phyloP scores from a whole-genome alignment of 1,140 invertebrate species.

The Drosophila athabasca region DNA sequence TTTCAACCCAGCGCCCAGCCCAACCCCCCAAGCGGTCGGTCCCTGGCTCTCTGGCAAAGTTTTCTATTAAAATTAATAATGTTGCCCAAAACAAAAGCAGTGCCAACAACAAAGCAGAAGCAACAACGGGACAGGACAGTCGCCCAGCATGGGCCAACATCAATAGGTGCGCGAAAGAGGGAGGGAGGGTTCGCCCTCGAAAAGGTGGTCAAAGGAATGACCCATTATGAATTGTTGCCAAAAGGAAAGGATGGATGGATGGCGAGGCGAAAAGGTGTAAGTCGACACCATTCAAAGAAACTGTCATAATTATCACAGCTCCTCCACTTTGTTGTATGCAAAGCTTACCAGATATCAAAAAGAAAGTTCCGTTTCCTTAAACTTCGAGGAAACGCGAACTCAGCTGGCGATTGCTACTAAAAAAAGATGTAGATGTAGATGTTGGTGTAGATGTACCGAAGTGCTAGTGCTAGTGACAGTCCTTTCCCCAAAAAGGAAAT shows the following conservation, averaged over 20 bases:
- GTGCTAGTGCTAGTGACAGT: constrained; percentile 2
- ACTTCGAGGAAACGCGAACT: neutral
- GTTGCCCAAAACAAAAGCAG: constrained; percentile 68
- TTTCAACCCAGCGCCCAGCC: constrained; percentile 34
- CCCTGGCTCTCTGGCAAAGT: constrained; percentile 48
- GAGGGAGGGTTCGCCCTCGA: neutral
- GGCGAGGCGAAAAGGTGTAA: constrained; percentile 24
- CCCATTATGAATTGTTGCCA: constrained; percentile 30
- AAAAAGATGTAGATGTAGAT: neutral
- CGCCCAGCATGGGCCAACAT: constrained; percentile 55
- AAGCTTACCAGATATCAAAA: constrained; percentile 32
- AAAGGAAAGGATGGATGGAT: constrained; percentile 9
- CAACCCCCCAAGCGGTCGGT: neutral
- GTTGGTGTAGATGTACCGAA: neutral
- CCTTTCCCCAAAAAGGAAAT: neutral
- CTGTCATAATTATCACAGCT: neutral
- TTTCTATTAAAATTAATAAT: constrained; percentile 83
- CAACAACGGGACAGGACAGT: constrained; percentile 52
- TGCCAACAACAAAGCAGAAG: constrained; percentile 44
- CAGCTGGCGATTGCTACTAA: neutral
- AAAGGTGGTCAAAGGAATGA: constrained; percentile 22
- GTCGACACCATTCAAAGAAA: constrained; percentile 37
- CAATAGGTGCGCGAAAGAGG: constrained; percentile 51
- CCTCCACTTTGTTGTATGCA: constrained; percentile 25
- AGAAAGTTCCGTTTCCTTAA: neutral